These are phyloP conservation scores for Lineus longissimus DNA, from an alignment of 1,140 invertebrate species.

Conservation along the genomic window DNA sequence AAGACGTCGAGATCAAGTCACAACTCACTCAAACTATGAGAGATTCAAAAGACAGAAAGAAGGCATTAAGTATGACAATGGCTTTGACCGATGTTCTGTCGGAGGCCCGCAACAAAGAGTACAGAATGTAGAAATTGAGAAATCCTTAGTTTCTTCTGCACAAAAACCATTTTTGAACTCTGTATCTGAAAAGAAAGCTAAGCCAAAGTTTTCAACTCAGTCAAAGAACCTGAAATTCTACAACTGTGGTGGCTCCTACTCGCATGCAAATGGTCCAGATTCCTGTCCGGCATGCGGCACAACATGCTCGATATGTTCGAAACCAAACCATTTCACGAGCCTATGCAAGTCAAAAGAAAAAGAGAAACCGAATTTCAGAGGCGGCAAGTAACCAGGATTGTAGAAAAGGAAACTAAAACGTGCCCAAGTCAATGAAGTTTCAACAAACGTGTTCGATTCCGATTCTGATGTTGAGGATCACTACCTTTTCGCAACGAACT, in stretches of 20 bases:
- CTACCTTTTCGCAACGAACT: no score
- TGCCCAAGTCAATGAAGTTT: no score
- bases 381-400: no score
- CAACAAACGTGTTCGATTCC: neutral
- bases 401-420: no score
- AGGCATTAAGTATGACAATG: neutral
- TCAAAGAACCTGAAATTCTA: neutral
- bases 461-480: neutral
- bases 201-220: neutral
- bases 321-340: no score
- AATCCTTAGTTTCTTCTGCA: neutral
- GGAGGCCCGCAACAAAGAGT: neutral
- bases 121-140: conserved; percentile 4
- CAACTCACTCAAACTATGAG: neutral
- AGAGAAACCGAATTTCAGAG: no score
- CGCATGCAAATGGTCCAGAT: neutral
- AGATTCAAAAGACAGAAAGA: neutral
- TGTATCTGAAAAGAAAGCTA: neutral
- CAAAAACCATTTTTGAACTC: neutral
- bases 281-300: no score
- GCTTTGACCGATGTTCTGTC: neutral
- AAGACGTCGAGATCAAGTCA: neutral
- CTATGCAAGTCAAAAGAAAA: no score
- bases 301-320: no score
- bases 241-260: conserved; percentile 2